These are phyloP conservation scores for Drosophila differens DNA, from an alignment of 2,888 invertebrate genomes.

Conservation along the genomic window DNA sequence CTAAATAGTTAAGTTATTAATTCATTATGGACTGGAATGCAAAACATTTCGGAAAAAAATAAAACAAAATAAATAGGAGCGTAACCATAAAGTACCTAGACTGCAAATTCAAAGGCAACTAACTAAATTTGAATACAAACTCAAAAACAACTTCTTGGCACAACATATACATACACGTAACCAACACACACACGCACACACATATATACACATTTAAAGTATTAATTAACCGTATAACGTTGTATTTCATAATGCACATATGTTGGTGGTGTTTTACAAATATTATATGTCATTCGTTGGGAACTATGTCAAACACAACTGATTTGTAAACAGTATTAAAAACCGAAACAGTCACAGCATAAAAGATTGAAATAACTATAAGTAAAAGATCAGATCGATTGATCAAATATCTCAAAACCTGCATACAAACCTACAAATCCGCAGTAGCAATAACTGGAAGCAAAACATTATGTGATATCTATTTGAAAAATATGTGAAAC, in stretches of 20 bases:
- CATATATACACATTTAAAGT: constrained; percentile 19
- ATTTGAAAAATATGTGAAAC: constrained; percentile 74
- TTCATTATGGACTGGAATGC: constrained; percentile 32
- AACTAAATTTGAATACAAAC: constrained; percentile 43
- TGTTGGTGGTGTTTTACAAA: constrained; percentile 25
- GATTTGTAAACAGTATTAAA: constrained; percentile 31
- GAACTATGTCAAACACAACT: constrained; percentile 35
- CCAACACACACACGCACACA: constrained; percentile 20
- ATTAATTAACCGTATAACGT: constrained; percentile 35
- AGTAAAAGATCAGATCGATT: constrained; percentile 11
- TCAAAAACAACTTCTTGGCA: constrained; percentile 21
- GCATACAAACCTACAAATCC: constrained; percentile 49
- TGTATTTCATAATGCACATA: constrained; percentile 32
- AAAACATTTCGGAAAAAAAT: constrained; percentile 34
- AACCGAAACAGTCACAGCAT: constrained; percentile 8
- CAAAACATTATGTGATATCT: constrained; percentile 73
- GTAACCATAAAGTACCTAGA: constrained; percentile 66
- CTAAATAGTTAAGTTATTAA: constrained; percentile 35
- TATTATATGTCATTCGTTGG: constrained; percentile 28
- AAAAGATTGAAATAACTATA: constrained; percentile 14
- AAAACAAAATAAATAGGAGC: constrained; percentile 16
- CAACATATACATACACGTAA: constrained; percentile 7
- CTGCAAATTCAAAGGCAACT: constrained; percentile 40
- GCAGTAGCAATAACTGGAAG: constrained; percentile 59
- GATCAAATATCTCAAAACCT: constrained; percentile 25